Evolutionary conservation across 2,113 vertebrate species (phyloP), one percentile per base, ranked within the genome.

Genomic region (Barnardius zonarius): DNA sequence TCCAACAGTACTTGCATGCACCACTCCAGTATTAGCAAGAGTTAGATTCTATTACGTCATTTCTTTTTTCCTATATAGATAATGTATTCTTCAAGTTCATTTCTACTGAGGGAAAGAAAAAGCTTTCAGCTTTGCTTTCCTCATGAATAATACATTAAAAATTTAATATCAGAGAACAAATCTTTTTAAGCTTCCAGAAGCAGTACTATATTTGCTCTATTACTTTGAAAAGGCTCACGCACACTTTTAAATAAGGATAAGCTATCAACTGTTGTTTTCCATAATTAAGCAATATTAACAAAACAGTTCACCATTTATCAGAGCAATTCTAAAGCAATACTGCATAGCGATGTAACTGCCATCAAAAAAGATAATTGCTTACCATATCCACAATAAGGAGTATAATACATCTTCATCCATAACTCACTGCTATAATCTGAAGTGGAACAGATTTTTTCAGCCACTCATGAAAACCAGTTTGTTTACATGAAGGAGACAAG

Each of bases 141-240:
- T 81, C 92, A 95, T 95, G 92, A 96, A 95, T 96, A 92, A 95
- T 78, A 78, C 90, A 95, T 92, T 41, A 61, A 77, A 93, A 93
- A 86, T 48, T 70, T 90, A 95, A 61, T 81, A 90, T 81, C 67
- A 81, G 48, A 86, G 86, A 82, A 93, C 48, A 94, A 83, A 83
- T 90, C 88, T 91, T 94, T 93, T 95, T 85, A 90, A 96, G 90
- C 63, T 79, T 83, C 82, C 68, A 94, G 79, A 90, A 96, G 70
- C 85, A 95, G 82, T 19, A 67, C 25, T 83, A 7, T 39, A 94
- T 85, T 94, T 94, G 70, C 63, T 64, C 63, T 87, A 90, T 83
- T 95, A 90, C 92, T 90, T 55, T 83, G 69, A 75, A 92, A 87
- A 88, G 86, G 88, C 83, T 83, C 73, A 68, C 14, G 61, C 43